Evolutionary conservation across 2,888 invertebrate species (phyloP), one percentile per base, ranked within the genome.

Genomic region (Malthinus seriepunctatus): DNA sequence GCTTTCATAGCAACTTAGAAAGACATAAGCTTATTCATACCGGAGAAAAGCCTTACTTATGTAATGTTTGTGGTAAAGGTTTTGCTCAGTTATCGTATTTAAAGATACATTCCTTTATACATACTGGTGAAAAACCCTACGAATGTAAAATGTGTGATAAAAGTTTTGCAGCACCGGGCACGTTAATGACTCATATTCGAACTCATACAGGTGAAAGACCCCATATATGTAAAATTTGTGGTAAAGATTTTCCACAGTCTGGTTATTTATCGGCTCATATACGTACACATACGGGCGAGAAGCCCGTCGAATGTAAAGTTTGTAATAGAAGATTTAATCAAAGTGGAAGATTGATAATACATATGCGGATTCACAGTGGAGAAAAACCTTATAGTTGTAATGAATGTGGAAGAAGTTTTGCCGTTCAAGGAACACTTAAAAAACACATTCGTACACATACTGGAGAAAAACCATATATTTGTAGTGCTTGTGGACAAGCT

Each of bases 391-490:
- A 71, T 58, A 62, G 63, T 15, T 76, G 74, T 63, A 66, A 67
- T 5, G 67, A 69, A 15, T 76, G 76, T 54, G 71, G 71, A 1
- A 68, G 69, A 56, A 67, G 70, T 51, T 77, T 76, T 64, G 69
- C 73, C 2, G 67, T 71, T 14, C 70, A 68, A 49, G 72, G 73
- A 15, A 75, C 74, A 2, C 61, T 77, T 44, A 73, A 70, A 42
- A 73, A 71, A 39, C 76, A 77, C 51, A 69, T 72, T 14, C 60
- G 75, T 42, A 76, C 71, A 2, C 77, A 77, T 63, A 74, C 75
- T 8, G 75, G 74, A 0, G 72, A 73, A 60, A 62, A 66, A 52
- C 76, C 73, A 0, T 74, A 71, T 51, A 62, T 69, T 48, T 75
- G 75, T 50, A 70, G 66, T 54, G 66, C 68, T 33, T 75, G 75